Evolutionary conservation across 2,113 vertebrate species (phyloP), one percentile per base, ranked within the genome.

Genomic region (Planiliza haematocheilus): DNA sequence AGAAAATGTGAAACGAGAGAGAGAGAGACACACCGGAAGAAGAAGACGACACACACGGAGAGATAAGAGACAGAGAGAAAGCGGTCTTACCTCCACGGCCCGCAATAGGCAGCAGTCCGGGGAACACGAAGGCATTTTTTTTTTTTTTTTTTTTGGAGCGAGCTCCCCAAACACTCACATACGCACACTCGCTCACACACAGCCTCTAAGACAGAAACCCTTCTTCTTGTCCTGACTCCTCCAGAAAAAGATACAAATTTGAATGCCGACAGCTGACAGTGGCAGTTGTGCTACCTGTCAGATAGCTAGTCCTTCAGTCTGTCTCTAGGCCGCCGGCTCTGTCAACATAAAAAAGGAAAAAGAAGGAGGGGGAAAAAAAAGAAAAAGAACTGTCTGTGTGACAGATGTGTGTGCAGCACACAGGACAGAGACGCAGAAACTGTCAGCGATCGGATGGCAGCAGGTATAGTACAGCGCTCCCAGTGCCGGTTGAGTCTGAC

Each of bases 101-200:
- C 84, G 94, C 90, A 96, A 94, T 87, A 96, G 93, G 93, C 96
- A 96, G 94, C 96, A 96, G 91, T 95, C 93, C 41, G 95, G 93
- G 86, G 95, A 96, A 92, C 94, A 96, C 91, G 96, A 96, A 86
- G 96, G 97, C 95, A 97, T 97, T 95, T 94, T 93, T 30, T 30
- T 30, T 30, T 30, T 30, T 30, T 30, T 30, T 30, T 30, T 30
- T 30, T 30, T 93, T 91, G 94, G 91, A 88, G 50, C 79, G 72
- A 86, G 82, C 91, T 94, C 88, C 76, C 49, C 60, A 52, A 79
- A 61, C 82, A 67, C 80, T 66, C 81, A 74, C 81, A 57, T 73
- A 67, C 66, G 62, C 77, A 21, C 69, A 51, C 71, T 38, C 73
- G 70, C 69, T 79, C 69, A 65, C 68, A 46, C 79, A 69, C 79